Conservation (phyloP, 2,113 vertebrate genomes). For the Baryphthengus martii region DNA sequence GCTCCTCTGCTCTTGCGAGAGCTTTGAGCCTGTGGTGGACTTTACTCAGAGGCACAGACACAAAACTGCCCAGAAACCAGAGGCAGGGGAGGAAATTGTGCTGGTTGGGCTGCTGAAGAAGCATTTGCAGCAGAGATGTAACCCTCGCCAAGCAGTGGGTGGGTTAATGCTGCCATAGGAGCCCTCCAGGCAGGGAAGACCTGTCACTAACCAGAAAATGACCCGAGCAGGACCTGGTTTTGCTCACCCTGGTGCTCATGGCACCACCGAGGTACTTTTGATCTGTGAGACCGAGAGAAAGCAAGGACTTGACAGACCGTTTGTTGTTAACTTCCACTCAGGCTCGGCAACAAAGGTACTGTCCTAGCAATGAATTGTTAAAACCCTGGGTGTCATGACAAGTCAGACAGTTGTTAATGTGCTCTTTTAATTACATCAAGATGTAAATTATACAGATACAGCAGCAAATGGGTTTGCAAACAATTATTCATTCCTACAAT, state of each 20-base stretch:
- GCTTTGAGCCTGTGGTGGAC: background rate
- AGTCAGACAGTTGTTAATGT: slow-evolving; percentile 49
- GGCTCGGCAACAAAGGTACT: background rate
- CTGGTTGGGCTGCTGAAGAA: background rate
- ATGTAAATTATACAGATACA: slow-evolving; percentile 59
- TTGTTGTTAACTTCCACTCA: background rate
- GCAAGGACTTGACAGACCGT: background rate
- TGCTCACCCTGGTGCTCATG: background rate
- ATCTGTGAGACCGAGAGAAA: background rate
- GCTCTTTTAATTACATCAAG: slow-evolving; percentile 14
- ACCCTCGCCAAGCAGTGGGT: fast-evolving
- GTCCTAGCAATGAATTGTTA: slow-evolving; percentile 60
- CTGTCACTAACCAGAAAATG: too few relatives aligned
- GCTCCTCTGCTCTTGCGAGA: background rate
- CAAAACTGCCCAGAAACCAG: background rate
- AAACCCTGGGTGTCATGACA: slow-evolving; percentile 35
- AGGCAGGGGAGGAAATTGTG: too few relatives aligned
- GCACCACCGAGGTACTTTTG: background rate
- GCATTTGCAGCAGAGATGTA: background rate
- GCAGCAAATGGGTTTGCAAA: background rate
- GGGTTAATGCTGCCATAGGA: background rate
- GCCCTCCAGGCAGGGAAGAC: too few relatives aligned
- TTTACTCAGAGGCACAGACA: background rate
- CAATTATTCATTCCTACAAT: background rate
- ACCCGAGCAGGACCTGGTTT: background rate